Percentiles rank a stretch among this genome's conserved stretches.
These are phyloP conservation scores for Sepioteuthis lessoniana DNA, from an alignment of 2,888 invertebrate species.

Conservation along the genomic window DNA sequence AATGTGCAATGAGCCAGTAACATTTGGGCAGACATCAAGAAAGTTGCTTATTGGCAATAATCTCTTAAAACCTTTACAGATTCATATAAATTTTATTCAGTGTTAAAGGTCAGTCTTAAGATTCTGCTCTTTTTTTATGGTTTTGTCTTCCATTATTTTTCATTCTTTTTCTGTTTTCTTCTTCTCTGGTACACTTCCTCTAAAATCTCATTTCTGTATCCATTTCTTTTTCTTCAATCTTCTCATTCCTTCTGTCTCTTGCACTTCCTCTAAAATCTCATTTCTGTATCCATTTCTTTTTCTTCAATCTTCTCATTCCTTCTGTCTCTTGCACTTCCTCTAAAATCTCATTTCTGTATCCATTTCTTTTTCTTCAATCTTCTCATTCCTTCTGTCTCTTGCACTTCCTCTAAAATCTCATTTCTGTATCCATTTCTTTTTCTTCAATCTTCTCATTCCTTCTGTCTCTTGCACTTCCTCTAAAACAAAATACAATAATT, in stretches of 20 bases:
- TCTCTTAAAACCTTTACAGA: neutral
- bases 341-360: neutral
- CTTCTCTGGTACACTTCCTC: neutral
- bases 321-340: neutral
- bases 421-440: neutral
- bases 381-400: too few species aligned
- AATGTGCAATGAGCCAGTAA: neutral
- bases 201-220: neutral
- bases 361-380: neutral
- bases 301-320: neutral
- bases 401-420: neutral
- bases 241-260: too few species aligned
- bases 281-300: neutral
- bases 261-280: neutral
- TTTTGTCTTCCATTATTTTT: neutral
- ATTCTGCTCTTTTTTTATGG: neutral
- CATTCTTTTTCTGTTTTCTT: neutral
- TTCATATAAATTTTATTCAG: neutral
- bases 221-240: neutral
- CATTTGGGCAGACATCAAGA: neutral
- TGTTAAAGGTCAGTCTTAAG: neutral
- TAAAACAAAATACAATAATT: too few species aligned
- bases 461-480: neutral
- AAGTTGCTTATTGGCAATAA: slow-evolving; percentile 19
- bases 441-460: neutral